Evolutionary conservation across 2,113 vertebrate species (phyloP), one percentile per base, ranked within the genome.

Genomic region (Anthoscopus minutus): DNA sequence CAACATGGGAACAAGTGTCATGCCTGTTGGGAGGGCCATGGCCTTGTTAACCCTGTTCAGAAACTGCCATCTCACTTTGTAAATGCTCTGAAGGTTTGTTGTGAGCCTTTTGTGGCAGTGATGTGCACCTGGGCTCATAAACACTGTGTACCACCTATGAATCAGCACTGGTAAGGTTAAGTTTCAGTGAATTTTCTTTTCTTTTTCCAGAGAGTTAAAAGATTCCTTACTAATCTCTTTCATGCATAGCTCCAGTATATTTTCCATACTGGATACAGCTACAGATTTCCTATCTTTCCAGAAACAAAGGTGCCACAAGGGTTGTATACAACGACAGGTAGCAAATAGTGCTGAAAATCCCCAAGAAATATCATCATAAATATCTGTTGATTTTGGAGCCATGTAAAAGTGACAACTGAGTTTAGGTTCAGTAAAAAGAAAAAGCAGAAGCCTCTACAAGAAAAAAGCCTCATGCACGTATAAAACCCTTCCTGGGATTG

Each of bases 111-210:
- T 20, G 22, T 1, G 3, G 33, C 56, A 76, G 58, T 20, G 37
- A 31, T 0, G 0, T n/a, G 27, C 22, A 66, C 45, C 7, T 40
- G 40, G 54, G 47, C 31, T 38, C 38, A 16, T 12, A 25, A 33
- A 38, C 31, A 4, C 23, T 30, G 18, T 19, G 12, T 42, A 25
- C 24, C 47, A 56, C 31, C 40, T 37, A n/a, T 42, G 24, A 70
- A 62, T 82, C 79, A 80, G n/a, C 24, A 37, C 31, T 44, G 24
- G 8, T 0, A 3, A 21, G 15, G 24, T 64, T 48, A 62, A 94
- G 37, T 38, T 35, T 78, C 12, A 3, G 22, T n/a, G 19, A 70
- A 40, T 35, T 70, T 37, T 28, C 6, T 45, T 44, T 66, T 44
- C 50, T 60, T 86, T 62, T 44, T 7, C 18, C 44, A 57, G 24